phyloP scores from a whole-genome alignment of 2,888 invertebrate genomes.

The Ferrisia virgata region DNA sequence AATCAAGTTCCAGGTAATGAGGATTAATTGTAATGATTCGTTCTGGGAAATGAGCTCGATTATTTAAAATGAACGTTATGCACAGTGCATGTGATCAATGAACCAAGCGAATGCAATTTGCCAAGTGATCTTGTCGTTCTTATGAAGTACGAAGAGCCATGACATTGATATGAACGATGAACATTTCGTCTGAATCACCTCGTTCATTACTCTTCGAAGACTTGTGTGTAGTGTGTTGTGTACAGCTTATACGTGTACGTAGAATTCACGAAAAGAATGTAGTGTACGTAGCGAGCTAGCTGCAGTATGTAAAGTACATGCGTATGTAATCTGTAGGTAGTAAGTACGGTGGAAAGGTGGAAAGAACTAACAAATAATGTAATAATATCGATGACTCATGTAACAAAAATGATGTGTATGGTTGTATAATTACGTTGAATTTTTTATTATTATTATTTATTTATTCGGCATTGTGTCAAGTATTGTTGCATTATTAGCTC shows the following conservation, averaged over 20 bases:
- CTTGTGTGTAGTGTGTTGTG: too few relatives aligned
- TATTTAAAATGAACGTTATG: too few relatives aligned
- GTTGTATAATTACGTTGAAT: too few relatives aligned
- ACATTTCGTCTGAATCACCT: not conserved
- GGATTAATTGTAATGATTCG: too few relatives aligned
- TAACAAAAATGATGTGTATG: not conserved
- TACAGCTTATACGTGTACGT: too few relatives aligned
- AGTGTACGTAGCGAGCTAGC: not conserved
- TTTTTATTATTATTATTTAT: not conserved
- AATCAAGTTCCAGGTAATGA: too few relatives aligned
- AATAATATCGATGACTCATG: constrained; percentile 9
- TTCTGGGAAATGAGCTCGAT: not conserved
- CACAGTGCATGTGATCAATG: not conserved
- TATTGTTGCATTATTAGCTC: not conserved
- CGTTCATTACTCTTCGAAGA: not conserved
- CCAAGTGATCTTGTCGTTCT: not conserved
- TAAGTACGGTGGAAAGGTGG: not conserved
- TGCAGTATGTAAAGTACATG: not conserved
- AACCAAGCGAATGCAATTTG: not conserved
- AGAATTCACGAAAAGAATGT: not conserved
- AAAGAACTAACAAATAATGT: not conserved
- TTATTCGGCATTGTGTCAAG: not conserved
- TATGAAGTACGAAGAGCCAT: not conserved
- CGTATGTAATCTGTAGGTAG: too few relatives aligned
- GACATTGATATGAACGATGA: not conserved